Percentiles rank a stretch among this genome's conserved stretches.
Conservation (phyloP, 2,888 invertebrate genomes). For the Lagria hirta region DNA sequence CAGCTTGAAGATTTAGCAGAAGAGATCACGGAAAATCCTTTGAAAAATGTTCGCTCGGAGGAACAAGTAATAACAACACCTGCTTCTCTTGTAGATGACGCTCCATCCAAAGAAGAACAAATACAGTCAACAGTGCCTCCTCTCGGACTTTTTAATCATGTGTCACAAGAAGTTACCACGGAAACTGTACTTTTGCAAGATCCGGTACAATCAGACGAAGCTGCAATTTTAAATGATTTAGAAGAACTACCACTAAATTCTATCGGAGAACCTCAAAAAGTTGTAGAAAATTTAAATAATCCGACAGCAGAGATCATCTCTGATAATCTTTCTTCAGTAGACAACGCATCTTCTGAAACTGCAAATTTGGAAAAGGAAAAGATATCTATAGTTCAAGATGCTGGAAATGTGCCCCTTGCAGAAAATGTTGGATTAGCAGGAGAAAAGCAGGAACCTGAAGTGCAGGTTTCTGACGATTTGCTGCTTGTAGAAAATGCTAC, state of each 20-base stretch:
- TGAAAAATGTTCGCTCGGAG: no score
- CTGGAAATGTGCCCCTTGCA: no score
- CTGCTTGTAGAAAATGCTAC: no score
- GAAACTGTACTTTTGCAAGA: neutral
- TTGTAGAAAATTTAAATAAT: no score
- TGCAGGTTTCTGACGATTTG: no score
- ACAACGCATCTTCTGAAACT: no score
- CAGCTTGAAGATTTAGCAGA: neutral
- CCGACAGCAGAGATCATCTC: no score
- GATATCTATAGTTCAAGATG: no score
- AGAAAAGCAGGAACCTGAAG: no score
- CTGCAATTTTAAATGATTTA: neutral
- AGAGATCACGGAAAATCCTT: neutral
- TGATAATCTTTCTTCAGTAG: no score
- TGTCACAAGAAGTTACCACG: neutral
- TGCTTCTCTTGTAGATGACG: slow-evolving; percentile 1
- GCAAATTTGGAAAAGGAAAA: no score
- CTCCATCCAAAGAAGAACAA: slow-evolving; percentile 1
- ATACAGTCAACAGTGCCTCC: slow-evolving; percentile 17
- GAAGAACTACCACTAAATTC: neutral
- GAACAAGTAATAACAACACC: neutral
- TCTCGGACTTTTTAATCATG: slow-evolving; percentile 7
- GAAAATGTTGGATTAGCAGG: no score
- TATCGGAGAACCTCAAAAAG: slow-evolving; percentile 3
- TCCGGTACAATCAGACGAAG: neutral